Evolutionary conservation across 2,797 vertebrate species (phyloP).

Genomic region (Argentina silus): DNA sequence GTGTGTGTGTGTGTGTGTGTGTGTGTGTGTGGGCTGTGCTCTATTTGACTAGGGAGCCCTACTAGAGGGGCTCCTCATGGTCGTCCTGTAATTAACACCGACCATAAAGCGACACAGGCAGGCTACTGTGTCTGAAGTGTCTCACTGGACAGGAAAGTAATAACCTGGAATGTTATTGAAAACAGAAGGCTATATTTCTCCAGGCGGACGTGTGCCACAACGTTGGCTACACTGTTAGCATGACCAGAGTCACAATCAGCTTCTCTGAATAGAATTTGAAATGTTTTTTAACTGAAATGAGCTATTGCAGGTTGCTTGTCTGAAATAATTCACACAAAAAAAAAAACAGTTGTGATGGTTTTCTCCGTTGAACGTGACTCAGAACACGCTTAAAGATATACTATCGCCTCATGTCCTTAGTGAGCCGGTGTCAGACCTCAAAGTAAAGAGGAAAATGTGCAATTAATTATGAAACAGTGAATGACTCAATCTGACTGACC

Average conservation of each 20-base stretch:
- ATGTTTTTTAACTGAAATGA: no score
- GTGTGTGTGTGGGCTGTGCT: background rate
- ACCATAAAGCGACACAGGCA: conserved; percentile 2
- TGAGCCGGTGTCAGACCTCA: no score
- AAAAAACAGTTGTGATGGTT: no score
- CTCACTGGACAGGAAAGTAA: conserved; percentile 38
- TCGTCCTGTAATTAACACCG: conserved; percentile 10
- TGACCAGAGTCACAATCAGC: no score
- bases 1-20: background rate
- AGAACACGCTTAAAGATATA: no score
- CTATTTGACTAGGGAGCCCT: background rate
- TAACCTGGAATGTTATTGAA: conserved; percentile 52
- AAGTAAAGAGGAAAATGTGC: conserved; percentile 20
- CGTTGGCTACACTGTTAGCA: conserved; percentile 27
- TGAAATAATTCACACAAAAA: no score
- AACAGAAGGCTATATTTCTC: conserved; percentile 56
- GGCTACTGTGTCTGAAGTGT: conserved; percentile 38
- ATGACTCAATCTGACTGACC: background rate
- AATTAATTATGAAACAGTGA: conserved; percentile 37
- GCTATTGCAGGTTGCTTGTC: no score
- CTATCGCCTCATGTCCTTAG: no score
- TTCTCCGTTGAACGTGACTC: no score
- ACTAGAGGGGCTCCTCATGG: background rate
- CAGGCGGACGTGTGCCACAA: conserved; percentile 40
- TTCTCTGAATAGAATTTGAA: no score